Evolutionary conservation across 2,888 invertebrate genomes (phyloP), one percentile per base, ranked within the genome.

Genomic region (Dioctria linearis): DNA sequence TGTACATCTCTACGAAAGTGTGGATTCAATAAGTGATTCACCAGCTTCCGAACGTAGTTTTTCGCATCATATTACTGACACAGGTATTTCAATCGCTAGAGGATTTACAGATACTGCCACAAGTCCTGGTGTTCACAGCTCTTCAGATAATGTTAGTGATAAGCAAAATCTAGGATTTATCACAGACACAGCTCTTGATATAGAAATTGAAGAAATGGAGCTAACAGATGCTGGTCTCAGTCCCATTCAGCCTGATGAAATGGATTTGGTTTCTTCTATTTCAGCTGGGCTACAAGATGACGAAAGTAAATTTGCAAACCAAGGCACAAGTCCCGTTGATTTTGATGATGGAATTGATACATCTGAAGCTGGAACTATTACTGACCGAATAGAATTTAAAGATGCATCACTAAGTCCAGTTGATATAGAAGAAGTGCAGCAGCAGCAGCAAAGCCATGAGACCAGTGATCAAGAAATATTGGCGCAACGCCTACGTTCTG

Each of bases 201-300:
- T 87, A 51, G 88, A 89, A 84, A 83, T 86, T 42, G 91, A 91
- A 86, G 91, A 91, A 86, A 88, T 88, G 67, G 91, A 91, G 85
- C 85, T 90, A 49, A 91, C 91, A 2, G 91, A 91, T 85, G 91
- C 91, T 43, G 91, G 91, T 4, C 85, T 91, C 73, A 91, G 91
- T 85, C 91, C 91, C 3, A 91, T 91, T 65, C 90, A 90, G 86
- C 90, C 90, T 9, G 91, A 91, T 84, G 91, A 91, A 83, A 83
- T 88, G 11, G 86, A 86, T 40, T 73, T 86, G 49, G 86, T 87
- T 11, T 86, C 86, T 59, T 85, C 87, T 8, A 88, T 88, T 54
- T 83, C 86, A 9, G 86, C 87, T 49, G 25, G 25, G 25, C 86
- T 87, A 81, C 86, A 88, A 75, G 88, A 89, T 80, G 88, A 89